Evolutionary conservation across 2,113 vertebrate species (phyloP).

Genomic region (Enhydra lutris): DNA sequence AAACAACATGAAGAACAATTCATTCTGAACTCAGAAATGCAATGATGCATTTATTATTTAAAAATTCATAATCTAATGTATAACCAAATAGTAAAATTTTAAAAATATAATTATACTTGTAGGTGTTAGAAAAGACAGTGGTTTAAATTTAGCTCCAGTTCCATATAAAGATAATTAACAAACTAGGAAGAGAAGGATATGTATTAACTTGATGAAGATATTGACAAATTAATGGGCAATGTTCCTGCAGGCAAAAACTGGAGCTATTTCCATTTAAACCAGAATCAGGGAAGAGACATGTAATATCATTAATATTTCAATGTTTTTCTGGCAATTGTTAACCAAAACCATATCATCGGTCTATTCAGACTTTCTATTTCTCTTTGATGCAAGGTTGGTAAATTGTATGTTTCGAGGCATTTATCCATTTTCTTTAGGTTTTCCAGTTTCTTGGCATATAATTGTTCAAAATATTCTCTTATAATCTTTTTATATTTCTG

Average conservation of each 20-base stretch:
- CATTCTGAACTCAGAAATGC: not conserved
- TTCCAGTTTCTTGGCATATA: not conserved
- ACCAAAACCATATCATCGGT: not conserved
- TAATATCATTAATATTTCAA: not conserved
- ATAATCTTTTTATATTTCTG: not conserved
- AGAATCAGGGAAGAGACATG: not conserved
- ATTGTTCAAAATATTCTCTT: not conserved
- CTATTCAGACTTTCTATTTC: not conserved
- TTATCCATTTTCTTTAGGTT: not conserved
- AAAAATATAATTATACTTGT: not conserved
- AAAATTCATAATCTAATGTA: not conserved
- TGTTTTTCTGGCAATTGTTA: not conserved
- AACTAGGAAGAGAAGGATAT: not conserved
- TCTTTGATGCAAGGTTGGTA: not conserved
- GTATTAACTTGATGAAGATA: not conserved
- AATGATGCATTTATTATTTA: not conserved
- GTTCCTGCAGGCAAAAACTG: not conserved
- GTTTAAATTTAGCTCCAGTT: not conserved
- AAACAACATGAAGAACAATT: not conserved
- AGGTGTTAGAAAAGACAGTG: not conserved
- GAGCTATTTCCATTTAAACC: not conserved
- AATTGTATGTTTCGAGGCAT: no score
- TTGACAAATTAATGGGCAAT: not conserved
- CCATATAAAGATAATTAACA: not conserved
- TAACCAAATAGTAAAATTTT: not conserved